phyloP scores from a whole-genome alignment of 2,797 vertebrate genomes.

The Urocyon cinereoargenteus region DNA sequence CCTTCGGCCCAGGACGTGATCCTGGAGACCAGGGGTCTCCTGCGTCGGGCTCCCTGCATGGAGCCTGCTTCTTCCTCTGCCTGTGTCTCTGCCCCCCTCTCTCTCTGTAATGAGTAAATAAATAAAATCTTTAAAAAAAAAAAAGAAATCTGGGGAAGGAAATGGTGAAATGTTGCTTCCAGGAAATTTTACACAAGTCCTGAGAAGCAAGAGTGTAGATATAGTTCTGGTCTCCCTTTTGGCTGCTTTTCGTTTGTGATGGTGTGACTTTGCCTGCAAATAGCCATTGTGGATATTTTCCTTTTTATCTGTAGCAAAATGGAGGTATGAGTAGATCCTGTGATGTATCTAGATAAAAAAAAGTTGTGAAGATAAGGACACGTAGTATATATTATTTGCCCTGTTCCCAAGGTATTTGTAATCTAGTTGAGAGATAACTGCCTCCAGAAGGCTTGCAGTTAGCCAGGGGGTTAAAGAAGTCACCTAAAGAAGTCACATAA shows the following conservation, averaged over 20 bases:
- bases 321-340: background rate
- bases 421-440: background rate
- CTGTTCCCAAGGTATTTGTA: background rate
- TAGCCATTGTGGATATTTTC: background rate
- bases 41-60: no score
- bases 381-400: conserved; percentile 4
- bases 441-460: conserved; percentile 6
- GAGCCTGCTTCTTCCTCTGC: no score
- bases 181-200: background rate
- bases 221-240: background rate
- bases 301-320: background rate
- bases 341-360: background rate
- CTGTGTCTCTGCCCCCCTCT: no score
- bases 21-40: no score
- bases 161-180: conserved; percentile 15
- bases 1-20: no score
- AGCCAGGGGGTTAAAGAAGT: background rate
- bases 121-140: no score
- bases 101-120: no score
- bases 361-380: background rate
- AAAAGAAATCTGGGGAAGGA: background rate
- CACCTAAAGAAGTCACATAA: background rate
- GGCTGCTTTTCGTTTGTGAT: background rate
- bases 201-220: background rate
- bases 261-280: background rate